Percentiles rank a stretch among this genome's conserved stretches.
phyloP scores from a whole-genome alignment of 2,888 invertebrate species.

The Sipha maydis region DNA sequence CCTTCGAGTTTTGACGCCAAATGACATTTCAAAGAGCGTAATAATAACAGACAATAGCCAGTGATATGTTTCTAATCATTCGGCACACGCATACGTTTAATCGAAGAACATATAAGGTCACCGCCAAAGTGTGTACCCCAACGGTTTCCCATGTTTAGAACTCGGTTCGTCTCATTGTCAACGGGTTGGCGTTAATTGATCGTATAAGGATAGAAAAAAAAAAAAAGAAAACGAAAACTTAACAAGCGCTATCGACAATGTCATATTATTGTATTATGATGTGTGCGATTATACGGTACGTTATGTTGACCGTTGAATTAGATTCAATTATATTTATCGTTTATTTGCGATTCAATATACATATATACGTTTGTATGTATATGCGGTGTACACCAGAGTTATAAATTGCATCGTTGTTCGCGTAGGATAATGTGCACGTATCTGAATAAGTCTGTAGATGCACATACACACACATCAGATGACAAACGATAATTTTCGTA shows the following conservation, averaged over 20 bases:
- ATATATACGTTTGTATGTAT: too few species aligned
- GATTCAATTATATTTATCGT: neutral
- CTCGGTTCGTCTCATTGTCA: slow-evolving; percentile 49
- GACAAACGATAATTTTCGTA: neutral
- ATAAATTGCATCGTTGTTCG: too few species aligned
- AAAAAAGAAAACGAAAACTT: slow-evolving; percentile 24
- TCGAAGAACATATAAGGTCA: slow-evolving; percentile 32
- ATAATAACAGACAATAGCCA: neutral
- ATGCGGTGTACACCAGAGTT: too few species aligned
- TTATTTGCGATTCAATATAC: too few species aligned
- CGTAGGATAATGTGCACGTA: too few species aligned
- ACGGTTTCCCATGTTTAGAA: slow-evolving; percentile 51
- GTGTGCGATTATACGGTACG: neutral
- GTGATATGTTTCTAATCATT: neutral
- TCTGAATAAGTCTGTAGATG: too few species aligned
- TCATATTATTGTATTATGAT: neutral
- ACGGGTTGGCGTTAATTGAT: slow-evolving; percentile 30
- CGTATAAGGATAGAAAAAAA: slow-evolving; percentile 30
- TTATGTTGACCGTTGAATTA: neutral
- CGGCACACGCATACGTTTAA: neutral
- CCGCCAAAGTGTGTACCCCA: slow-evolving; percentile 6
- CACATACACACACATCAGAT: neutral
- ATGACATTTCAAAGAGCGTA: slow-evolving; percentile 33
- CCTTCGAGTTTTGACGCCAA: slow-evolving; percentile 44
- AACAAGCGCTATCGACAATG: neutral